Conservation (phyloP, 2,113 vertebrate genomes). For the Noturus placidus region DNA sequence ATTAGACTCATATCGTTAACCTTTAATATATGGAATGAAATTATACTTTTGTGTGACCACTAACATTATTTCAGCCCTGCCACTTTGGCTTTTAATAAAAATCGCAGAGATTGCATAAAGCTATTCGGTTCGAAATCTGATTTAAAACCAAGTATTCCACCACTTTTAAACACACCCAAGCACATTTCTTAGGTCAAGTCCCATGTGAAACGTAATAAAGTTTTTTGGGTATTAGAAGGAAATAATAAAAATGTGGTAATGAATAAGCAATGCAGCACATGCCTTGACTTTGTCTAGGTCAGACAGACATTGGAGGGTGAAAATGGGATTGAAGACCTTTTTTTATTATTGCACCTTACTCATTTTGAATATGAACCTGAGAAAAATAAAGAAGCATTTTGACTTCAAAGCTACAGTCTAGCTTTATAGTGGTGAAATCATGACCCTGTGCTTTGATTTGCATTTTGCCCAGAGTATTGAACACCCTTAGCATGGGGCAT, state of each 20-base stretch:
- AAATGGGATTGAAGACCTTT: conserved; percentile 13
- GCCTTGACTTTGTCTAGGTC: conserved; percentile 56
- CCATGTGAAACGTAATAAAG: conserved; percentile 56
- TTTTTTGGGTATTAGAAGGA: conserved; percentile 18
- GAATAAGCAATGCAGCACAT: conserved; percentile 37
- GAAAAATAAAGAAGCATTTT: background rate
- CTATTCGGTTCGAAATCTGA: conserved; percentile 63
- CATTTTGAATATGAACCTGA: background rate
- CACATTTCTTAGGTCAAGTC: conserved; percentile 61
- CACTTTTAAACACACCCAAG: conserved; percentile 54
- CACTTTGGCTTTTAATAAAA: conserved; percentile 71
- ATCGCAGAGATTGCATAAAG: conserved; percentile 64
- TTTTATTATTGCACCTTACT: background rate
- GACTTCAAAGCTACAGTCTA: background rate
- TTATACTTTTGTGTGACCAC: conserved; percentile 68
- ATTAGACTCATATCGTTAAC: conserved; percentile 70
- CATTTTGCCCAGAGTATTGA: background rate
- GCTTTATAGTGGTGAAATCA: background rate
- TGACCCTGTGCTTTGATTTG: background rate
- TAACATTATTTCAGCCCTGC: conserved; percentile 72
- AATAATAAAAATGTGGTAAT: conserved; percentile 11
- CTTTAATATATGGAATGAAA: conserved; percentile 74
- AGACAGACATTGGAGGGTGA: conserved; percentile 46
- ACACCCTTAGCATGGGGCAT: background rate
- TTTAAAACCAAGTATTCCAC: conserved; percentile 61